Evolutionary conservation across 2,888 invertebrate genomes (phyloP), one percentile per base, ranked within the genome.

Genomic region (Bombyx huttoni): DNA sequence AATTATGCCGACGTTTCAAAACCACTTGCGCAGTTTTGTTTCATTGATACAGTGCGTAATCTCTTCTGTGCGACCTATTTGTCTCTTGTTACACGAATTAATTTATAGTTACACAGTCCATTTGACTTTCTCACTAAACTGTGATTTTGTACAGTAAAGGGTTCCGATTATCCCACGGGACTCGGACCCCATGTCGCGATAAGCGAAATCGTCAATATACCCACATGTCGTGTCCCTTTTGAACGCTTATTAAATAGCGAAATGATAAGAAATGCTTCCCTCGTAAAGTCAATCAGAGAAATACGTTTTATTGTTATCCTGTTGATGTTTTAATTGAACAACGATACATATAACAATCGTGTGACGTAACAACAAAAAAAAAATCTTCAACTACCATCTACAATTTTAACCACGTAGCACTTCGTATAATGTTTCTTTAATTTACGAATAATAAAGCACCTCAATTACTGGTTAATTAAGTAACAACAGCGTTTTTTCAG

Each of bases 31-130:
- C 70, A 69, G 76, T 73, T 75, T 77, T 75, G 74, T 81, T 79
- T 80, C 82, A 84, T 83, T 82, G 81, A 85, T 85, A 81, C 70
- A 78, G 76, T 76, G 76, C 70, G 78, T 83, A 82, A 83, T 84
- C 81, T 82, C 75, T 73, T 72, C 72, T 73, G 71, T 72, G 68
- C 73, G 70, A 76, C 73, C 76, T 74, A 62, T 70, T 69, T 66
- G 73, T 67, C 56, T 55, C 56, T 50, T 45, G 48, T 50, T 45
- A 50, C 45, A 33, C 34, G 10, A 24, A 24, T 24, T 24, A 24
- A 24, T 24, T 24, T 24, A 24, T 24, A 24, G 24, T 5, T 24
- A 24, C 1, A 24, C 24, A 40, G 9, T 40, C 1, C 40, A 40
- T 40, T 40, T 3, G 9, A 40, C 40, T 40, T 12, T 40, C 40